phyloP scores from a whole-genome alignment of 2,797 vertebrate genomes.

The Balearica regulorum region DNA sequence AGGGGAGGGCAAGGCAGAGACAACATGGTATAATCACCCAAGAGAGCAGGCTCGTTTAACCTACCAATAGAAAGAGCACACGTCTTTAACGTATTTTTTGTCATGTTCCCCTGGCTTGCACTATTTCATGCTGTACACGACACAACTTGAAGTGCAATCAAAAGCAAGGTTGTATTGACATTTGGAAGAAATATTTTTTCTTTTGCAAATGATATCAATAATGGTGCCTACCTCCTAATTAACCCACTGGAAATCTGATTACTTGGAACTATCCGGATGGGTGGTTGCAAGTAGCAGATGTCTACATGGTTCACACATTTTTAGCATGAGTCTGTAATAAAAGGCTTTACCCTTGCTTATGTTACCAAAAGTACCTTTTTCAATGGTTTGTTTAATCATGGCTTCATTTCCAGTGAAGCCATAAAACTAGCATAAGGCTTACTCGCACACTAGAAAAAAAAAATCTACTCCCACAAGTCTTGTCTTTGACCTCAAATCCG shows the following conservation, averaged over 20 bases:
- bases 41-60: background rate
- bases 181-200: background rate
- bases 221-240: background rate
- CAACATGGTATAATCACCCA: background rate
- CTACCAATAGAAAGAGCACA: background rate
- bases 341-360: background rate
- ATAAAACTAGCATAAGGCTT: background rate
- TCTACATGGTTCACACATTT: background rate
- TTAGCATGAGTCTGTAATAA: background rate
- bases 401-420: background rate
- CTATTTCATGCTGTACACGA: background rate
- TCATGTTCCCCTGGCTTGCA: background rate
- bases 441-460: background rate
- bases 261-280: background rate
- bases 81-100: background rate
- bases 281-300: background rate
- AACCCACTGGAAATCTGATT: background rate
- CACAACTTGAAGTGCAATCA: background rate
- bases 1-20: background rate
- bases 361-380: background rate
- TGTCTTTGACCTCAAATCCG: background rate
- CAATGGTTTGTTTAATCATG: background rate
- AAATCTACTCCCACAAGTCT: background rate
- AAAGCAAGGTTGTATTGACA: background rate
- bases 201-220: background rate